Evolutionary conservation across 2,888 invertebrate species (phyloP), one percentile per base, ranked within the genome.

Genomic region (Nephrotoma guestfalica): DNA sequence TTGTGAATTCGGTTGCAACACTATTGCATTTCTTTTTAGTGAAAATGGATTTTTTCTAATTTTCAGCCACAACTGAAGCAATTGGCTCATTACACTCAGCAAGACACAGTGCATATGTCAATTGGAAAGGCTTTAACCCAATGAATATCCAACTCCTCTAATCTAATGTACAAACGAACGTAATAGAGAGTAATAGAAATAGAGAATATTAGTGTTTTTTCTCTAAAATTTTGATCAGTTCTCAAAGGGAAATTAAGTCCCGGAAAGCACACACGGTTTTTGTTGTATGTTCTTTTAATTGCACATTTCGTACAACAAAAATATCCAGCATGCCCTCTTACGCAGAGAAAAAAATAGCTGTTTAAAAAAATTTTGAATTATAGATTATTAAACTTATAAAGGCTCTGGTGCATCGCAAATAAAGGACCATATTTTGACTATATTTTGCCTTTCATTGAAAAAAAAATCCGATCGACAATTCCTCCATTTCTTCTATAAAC

Each of bases 221-320:
- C 18, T 87, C 11, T 18, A 86, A 87, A 88, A 42, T 86, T 86
- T 4, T 87, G 85, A 87, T 88, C 88, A 0, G 86, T 88, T 86
- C 88, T 86, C 42, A 87, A 83, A 15, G 42, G 13, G 86, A 86
- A 85, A 84, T 87, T 83, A 7, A 87, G 57, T 85, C 88, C 86
- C 13, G 85, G 4, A 42, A 85, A 85, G 15, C 85, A 85, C 41
- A 85, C 85, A 9, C n/a, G 41, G 42, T 85, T 41, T 85, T 85
- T 41, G 15, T 6, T 41, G 42, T 85, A 87, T 45, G 86, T 45
- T 13, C 88, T 88, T 86, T 87, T 86, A 30, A 86, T 87, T 5
- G 41, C 87, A 85, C 88, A 88, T 86, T 88, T 88, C 30, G n/a
- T n/a, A n/a, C n/a, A n/a, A n/a, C n/a, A n/a, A 85, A 11, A 11